A percentile compares a stretch with the other conserved stretches of the same genome.
Evolutionary conservation across 2,888 invertebrate species (phyloP).

Genomic region (Plagodis pulveraria): DNA sequence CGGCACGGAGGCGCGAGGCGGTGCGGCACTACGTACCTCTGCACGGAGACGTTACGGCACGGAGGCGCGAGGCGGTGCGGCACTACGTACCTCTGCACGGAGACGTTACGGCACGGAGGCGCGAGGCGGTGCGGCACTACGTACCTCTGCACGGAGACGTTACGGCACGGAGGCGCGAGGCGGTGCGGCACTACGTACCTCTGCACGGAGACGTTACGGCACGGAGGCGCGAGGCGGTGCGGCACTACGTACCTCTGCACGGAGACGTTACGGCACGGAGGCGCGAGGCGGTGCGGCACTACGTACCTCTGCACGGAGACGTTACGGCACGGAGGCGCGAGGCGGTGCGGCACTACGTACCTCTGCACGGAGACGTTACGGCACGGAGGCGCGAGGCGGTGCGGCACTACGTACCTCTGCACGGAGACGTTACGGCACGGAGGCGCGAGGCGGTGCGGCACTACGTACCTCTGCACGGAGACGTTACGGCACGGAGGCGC

Average conservation of each 20-base stretch:
- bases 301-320: no score
- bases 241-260: no score
- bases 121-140: no score
- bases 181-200: neutral
- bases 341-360: neutral
- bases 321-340: no score
- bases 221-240: constrained; percentile 6
- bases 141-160: no score
- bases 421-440: no score
- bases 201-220: neutral
- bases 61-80: neutral
- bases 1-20: no score
- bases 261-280: constrained; percentile 11
- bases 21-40: no score
- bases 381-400: constrained; percentile 40
- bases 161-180: constrained; percentile 11
- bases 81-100: no score
- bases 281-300: neutral
- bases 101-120: no score
- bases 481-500: constrained; percentile 89
- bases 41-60: constrained; percentile 12
- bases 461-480: constrained; percentile 76
- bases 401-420: no score
- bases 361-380: constrained; percentile 93
- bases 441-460: no score